Base-by-base conservation (phyloP, 1,140 invertebrate species). In the Drosophila nikananu region DNA sequence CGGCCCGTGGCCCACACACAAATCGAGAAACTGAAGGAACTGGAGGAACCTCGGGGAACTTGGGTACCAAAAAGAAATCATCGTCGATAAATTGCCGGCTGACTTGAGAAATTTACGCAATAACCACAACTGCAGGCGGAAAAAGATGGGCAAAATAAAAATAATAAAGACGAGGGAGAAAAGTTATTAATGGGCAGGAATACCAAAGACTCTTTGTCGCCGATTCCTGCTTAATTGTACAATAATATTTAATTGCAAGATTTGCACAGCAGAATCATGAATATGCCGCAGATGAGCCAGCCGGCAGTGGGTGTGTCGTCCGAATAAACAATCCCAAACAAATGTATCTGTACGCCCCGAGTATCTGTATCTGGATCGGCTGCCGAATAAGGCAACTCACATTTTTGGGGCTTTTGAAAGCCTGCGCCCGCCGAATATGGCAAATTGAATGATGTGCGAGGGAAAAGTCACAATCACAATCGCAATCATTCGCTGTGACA, bases 211-310 rank as follows among this genome's bases (percentile, higher is more conserved):
- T 83, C 73, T 89, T 87, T 83, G 84, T 87, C 64, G 51, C 66
- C n/a, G 54, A 81, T 86, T 75, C 86, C 68, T 54, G 44, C 80
- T 84, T 83, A 81, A 89, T 87, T 87, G 80, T 87, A 81, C 84
- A 89, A 89, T 83, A 83, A 86, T 84, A 87, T 87, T 87, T 81
- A 87, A 87, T 87, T 89, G 84, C 84, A 78, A 84, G 37, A 75
- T 75, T 72, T 80, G 51, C 67, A 67, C 48, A 75, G 60, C 61
- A 25, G 41, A 80, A 80, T 75, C 83, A 87, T 87, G 71, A 87
- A 84, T 89, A 77, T 61, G 25, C 48, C 17, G 42, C 35, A 60
- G 84, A 83, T 81, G 77, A 89, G 70, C 77, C 65, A 54, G 51
- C 49, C 49, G 5, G 32, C 32, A 23, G 63, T 87, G 83, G 83